Percentiles rank a stretch among this genome's conserved stretches.
phyloP scores from a whole-genome alignment of 1,140 invertebrate species.

The Popillia japonica region DNA sequence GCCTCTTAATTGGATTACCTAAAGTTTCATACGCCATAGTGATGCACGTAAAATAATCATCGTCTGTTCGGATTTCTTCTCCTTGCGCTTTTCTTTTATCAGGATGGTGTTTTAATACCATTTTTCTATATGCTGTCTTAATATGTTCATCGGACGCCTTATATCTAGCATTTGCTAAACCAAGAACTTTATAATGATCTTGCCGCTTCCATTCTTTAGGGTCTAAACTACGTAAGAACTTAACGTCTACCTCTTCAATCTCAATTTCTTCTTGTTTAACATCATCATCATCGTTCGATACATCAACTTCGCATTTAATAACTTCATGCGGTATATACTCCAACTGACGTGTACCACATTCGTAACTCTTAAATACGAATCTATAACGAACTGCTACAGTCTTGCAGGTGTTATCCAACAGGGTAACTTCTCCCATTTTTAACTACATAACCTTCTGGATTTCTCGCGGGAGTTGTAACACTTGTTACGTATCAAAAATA shows the following conservation, averaged over 20 bases:
- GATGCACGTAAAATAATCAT: slow-evolving; percentile 99
- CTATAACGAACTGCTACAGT: slow-evolving; percentile 56
- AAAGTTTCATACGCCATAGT: slow-evolving; percentile 96
- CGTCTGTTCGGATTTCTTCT: slow-evolving; percentile 82
- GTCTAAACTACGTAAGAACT: slow-evolving; percentile 87
- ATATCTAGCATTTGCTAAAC: slow-evolving; percentile 77
- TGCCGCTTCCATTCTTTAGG: slow-evolving; percentile 98
- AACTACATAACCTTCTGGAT: slow-evolving; percentile 46
- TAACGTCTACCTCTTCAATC: slow-evolving; percentile 81
- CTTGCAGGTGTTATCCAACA: slow-evolving; percentile 45
- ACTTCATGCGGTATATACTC: slow-evolving; percentile 54
- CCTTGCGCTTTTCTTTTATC: slow-evolving; percentile 93
- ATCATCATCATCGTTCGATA: slow-evolving; percentile 44
- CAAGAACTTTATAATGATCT: slow-evolving; percentile 95
- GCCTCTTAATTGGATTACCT: slow-evolving; percentile 80
- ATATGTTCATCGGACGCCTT: slow-evolving; percentile 91
- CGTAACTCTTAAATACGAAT: slow-evolving; percentile 53
- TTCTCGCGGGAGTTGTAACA: not conserved
- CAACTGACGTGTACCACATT: slow-evolving; percentile 49
- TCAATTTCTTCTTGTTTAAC: slow-evolving; percentile 63
- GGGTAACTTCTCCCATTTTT: slow-evolving; percentile 53
- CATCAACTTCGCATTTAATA: slow-evolving; percentile 51
- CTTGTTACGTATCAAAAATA: not conserved
- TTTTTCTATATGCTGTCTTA: slow-evolving; percentile 89
- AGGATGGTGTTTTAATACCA: slow-evolving; percentile 96